Conservation (phyloP, 2,888 invertebrate genomes). For the Ophion ellenae region DNA sequence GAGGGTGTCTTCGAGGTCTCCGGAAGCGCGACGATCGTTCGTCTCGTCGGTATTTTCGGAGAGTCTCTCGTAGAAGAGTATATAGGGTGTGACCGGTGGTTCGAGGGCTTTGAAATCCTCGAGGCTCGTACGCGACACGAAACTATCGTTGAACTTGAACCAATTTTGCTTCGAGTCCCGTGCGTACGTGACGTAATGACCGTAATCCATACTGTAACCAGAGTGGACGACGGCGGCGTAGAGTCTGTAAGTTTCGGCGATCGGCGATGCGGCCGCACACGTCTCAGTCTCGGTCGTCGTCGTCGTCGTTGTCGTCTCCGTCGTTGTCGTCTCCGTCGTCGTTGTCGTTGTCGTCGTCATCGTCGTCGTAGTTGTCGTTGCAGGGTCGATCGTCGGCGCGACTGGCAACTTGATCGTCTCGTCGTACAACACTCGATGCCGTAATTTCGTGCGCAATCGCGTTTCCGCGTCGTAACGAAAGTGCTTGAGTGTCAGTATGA, state of each 20-base stretch:
- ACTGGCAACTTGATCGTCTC: slow-evolving; percentile 84
- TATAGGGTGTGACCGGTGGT: slow-evolving; percentile 92
- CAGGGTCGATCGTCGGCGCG: slow-evolving; percentile 74
- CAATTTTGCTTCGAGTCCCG: slow-evolving; percentile 88
- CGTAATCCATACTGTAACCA: slow-evolving; percentile 92
- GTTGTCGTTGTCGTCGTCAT: background rate
- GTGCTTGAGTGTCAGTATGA: slow-evolving; percentile 92
- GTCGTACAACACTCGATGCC: slow-evolving; percentile 88
- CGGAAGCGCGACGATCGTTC: background rate
- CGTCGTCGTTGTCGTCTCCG: background rate
- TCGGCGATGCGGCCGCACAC: slow-evolving; percentile 63
- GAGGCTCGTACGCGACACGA: slow-evolving; percentile 87
- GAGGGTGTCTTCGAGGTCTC: slow-evolving; percentile 22
- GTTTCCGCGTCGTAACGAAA: slow-evolving; percentile 90
- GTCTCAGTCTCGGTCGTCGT: background rate
- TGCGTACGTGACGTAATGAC: slow-evolving; percentile 94
- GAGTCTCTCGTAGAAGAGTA: slow-evolving; percentile 89
- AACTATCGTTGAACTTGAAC: slow-evolving; percentile 93
- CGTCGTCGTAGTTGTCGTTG: background rate
- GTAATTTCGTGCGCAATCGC: slow-evolving; percentile 91
- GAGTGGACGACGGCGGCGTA: slow-evolving; percentile 94
- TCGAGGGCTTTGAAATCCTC: slow-evolving; percentile 87
- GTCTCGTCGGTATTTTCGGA: slow-evolving; percentile 45
- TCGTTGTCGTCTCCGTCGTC: background rate
- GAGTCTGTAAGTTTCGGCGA: slow-evolving; percentile 87